phyloP scores from a whole-genome alignment of 1,140 invertebrate genomes.

The Camponotus floridanus region DNA sequence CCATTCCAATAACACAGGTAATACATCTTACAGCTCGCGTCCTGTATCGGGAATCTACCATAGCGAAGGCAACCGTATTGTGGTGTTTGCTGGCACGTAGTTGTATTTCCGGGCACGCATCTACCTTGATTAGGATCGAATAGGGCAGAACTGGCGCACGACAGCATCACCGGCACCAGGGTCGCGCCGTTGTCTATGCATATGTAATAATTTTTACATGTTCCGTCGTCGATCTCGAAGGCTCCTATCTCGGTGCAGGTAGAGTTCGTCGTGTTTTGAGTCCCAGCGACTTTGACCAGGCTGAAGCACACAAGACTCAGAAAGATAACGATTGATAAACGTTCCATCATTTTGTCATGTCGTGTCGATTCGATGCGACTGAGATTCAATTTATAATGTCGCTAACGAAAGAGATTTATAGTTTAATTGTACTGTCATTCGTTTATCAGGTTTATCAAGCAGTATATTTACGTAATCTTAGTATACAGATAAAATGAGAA shows the following conservation, averaged over 20 bases:
- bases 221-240: constrained; percentile 34
- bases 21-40: constrained; percentile 33
- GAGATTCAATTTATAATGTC: background rate
- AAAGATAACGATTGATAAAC: background rate
- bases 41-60: constrained; percentile 30
- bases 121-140: background rate
- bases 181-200: background rate
- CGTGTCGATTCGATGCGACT: background rate
- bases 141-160: background rate
- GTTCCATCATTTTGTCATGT: background rate
- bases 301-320: background rate
- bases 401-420: background rate
- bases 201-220: constrained; percentile 53
- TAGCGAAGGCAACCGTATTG: background rate
- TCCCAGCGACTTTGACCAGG: background rate
- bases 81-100: background rate
- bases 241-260: background rate
- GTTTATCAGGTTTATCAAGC: constrained; percentile 8
- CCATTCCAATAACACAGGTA: constrained; percentile 41
- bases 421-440: background rate
- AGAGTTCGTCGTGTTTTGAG: background rate
- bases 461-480: no score
- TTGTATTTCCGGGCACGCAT: background rate
- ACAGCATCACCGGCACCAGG: background rate
- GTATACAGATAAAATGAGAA: background rate